Conservation (phyloP, 1,140 invertebrate species). For the Phymorhynchus buccinoides region DNA sequence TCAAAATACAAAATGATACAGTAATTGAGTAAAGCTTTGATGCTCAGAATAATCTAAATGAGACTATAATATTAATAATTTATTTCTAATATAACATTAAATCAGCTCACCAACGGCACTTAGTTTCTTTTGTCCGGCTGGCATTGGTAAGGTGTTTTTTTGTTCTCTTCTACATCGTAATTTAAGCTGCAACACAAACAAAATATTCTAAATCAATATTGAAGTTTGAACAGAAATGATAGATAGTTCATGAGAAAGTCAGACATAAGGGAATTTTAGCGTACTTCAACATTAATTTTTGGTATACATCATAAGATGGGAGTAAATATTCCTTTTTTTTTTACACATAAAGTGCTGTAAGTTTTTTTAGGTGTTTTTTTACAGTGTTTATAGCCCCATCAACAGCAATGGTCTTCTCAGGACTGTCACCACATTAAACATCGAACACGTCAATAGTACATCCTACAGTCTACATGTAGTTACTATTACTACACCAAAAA, state of each 20-base stretch:
- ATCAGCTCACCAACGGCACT: constrained; percentile 29
- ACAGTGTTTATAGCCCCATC: too few species aligned
- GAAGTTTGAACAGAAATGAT: not conserved
- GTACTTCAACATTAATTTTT: not conserved
- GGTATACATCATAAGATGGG: not conserved
- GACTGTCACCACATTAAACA: too few species aligned
- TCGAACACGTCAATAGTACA: too few species aligned
- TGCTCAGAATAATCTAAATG: not conserved
- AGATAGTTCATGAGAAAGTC: not conserved
- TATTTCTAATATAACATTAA: not conserved
- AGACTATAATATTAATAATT: not conserved
- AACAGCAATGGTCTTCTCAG: too few species aligned
- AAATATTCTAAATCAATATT: not conserved
- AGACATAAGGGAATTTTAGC: not conserved
- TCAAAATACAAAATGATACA: too few species aligned
- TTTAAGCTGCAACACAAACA: not conserved
- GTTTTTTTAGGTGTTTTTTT: too few species aligned
- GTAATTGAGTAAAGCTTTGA: not conserved
- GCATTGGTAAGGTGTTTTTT: constrained; percentile 16
- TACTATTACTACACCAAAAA: too few species aligned
- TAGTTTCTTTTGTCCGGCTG: constrained; percentile 23
- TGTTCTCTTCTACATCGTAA: constrained; percentile 20
- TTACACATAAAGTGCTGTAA: not conserved
- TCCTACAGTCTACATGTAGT: too few species aligned
- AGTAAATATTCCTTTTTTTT: not conserved